phyloP scores from a whole-genome alignment of 1,140 invertebrate species.

The Macrobrachium nipponense region DNA sequence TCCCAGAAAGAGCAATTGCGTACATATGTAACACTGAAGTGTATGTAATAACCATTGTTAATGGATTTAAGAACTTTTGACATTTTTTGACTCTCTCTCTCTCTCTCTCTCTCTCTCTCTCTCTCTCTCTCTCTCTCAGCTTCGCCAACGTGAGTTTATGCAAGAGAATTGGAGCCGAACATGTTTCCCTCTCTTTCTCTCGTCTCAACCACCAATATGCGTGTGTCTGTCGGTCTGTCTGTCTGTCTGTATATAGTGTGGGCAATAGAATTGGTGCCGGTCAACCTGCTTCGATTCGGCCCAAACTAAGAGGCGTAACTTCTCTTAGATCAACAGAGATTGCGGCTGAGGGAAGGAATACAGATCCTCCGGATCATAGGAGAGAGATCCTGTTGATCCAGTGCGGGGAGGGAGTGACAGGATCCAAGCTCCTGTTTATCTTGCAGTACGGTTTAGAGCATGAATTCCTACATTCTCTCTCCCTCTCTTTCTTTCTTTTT shows the following conservation, averaged over 20 bases:
- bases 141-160: too few species aligned
- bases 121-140: too few species aligned
- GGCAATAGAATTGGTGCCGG: background rate
- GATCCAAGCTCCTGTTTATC: too few species aligned
- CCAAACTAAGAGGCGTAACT: slow-evolving; percentile 4
- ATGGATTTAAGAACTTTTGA: too few species aligned
- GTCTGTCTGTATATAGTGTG: background rate
- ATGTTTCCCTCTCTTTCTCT: too few species aligned
- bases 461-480: background rate
- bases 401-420: background rate
- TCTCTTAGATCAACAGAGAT: slow-evolving; percentile 20
- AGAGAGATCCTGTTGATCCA: slow-evolving; percentile 6
- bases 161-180: too few species aligned
- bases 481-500: slow-evolving; percentile 11
- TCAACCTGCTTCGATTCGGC: background rate
- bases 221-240: too few species aligned
- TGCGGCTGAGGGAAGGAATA: background rate
- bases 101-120: too few species aligned
- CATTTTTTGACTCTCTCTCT: too few species aligned
- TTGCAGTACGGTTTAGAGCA: background rate
- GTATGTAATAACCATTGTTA: too few species aligned
- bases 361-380: background rate
- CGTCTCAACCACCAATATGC: background rate
- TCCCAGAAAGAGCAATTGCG: too few species aligned
- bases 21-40: too few species aligned